Evolutionary conservation across 2,888 invertebrate species (phyloP).

Genomic region (Brachyptera risi): DNA sequence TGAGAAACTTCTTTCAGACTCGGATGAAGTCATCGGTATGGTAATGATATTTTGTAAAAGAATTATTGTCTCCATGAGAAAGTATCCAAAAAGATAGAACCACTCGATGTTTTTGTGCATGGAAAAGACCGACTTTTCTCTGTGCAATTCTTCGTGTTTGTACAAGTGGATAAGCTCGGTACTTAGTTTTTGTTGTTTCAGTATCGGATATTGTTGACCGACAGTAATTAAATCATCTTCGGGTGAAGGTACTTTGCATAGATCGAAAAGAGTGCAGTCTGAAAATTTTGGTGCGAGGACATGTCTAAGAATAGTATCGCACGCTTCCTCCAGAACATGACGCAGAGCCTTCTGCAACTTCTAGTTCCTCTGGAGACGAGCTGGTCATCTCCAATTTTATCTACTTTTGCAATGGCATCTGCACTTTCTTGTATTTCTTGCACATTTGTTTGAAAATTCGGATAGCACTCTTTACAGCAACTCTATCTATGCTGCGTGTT

Average conservation of each 20-base stretch:
- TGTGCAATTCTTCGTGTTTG: background rate
- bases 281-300: conserved; percentile 36
- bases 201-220: conserved; percentile 28
- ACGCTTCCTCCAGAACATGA: conserved; percentile 35
- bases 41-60: conserved; percentile 31
- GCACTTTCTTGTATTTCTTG: conserved; percentile 15
- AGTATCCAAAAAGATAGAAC: background rate
- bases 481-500: conserved; percentile 6
- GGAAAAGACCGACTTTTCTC: background rate
- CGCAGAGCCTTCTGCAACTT: conserved; percentile 9
- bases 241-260: conserved; percentile 34
- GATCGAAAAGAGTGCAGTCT: background rate
- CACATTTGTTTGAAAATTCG: conserved; percentile 28
- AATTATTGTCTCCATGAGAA: background rate
- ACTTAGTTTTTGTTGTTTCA: background rate
- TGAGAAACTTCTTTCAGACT: conserved; percentile 31
- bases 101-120: background rate
- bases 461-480: conserved; percentile 24
- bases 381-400: no score
- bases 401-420: background rate
- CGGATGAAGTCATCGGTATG: conserved; percentile 31
- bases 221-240: conserved; percentile 24
- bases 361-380: no score
- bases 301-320: conserved; percentile 37
- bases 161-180: background rate